Base-by-base conservation (phyloP, 2,797 vertebrate species). In the Brachymystax lenok region DNA sequence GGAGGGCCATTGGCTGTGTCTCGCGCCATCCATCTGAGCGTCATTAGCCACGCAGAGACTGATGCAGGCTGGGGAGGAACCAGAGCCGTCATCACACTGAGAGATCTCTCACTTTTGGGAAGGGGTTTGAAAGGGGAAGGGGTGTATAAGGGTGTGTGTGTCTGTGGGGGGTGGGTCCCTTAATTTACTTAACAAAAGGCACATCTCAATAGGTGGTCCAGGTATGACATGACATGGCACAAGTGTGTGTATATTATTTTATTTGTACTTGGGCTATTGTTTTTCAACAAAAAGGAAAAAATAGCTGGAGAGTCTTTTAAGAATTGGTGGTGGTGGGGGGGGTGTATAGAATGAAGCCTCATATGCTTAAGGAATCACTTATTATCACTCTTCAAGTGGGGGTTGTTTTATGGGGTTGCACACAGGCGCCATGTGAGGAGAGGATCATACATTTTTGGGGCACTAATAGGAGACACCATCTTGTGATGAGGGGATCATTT, bases 1-100 rank as follows among this genome's bases (percentile, higher is more conserved):
- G 84, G 81, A 40, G 80, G 88, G 80, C 86, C 87, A 92, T 95
- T 94, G 91, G 91, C 93, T 91, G 91, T 19, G 93, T 86, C 73
- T 86, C 82, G 84, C 73, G 91, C 88, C 82, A 94, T 94, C 92
- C 90, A 93, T 94, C 91, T 84, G 81, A 77, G 87, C 77, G 80
- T 88, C 89, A 92, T 94, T 94, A 94, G 84, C 74, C 82, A 82
- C 71, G 69, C 75, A 70, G 77, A 76, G 74, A 71, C 80, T 5
- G 40, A 12, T 40, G 69, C 56, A 66, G 33, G 75, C 27, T 80
- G 85, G 80, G 75, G 69, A 71, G 84, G 71, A 66, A 64, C 68
- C 10, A 24, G 35, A 52, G 70, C n/a, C 82, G 77, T 82, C 85
- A 87, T 27, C 76, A 79, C 79, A 84, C 16, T 46, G 13, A 77